Evolutionary conservation across 2,113 vertebrate species (phyloP), one percentile per base, ranked within the genome.

Genomic region (Catharus minimus): DNA sequence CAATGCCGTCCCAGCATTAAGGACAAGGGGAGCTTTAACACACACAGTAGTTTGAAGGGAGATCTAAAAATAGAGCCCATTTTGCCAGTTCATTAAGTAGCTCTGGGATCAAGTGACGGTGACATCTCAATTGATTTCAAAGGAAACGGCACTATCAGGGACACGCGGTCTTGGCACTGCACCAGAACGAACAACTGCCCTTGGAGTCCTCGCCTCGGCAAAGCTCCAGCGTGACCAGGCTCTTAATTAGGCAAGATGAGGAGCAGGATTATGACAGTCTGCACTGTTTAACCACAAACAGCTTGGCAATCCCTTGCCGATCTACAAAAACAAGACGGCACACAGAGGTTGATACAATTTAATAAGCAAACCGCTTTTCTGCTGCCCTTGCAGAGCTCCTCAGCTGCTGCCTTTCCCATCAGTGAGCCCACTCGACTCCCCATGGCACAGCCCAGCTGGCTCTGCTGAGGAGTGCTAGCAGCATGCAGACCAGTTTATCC

Each of bases 111-210:
- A 95, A 95, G 93, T 11, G 39, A 90, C 11, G 62, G 88, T 94
- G 93, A 96, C 88, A 95, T 96, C 95, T 95, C 90, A 93, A 94
- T 95, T 89, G 88, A 86, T 95, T 96, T 84, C 92, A 86, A 90
- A 92, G 88, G 81, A 86, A 92, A 69, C 6, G 3, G 81, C 8
- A 4, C 55, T 90, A 94, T 89, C 92, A 85, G 13, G 55, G 89
- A 93, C 86, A 89, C 8, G 0, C 2, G 5, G 86, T 33, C 71
- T 86, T 95, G 92, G 95, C 95, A 64, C 62, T 1, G 3, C 72
- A 92, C 90, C 90, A 95, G 94, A 56, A 90, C 1, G 58, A 95
- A 84, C 65, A 88, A 93, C 81, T 64, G 66, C 83, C 90, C 90
- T 91, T 22, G 0, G 92, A 96, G 77, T 26, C 62, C 83, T 90